These are phyloP conservation scores for Nemotelus pantherinus DNA, from an alignment of 2,888 invertebrate species.

Conservation along the genomic window DNA sequence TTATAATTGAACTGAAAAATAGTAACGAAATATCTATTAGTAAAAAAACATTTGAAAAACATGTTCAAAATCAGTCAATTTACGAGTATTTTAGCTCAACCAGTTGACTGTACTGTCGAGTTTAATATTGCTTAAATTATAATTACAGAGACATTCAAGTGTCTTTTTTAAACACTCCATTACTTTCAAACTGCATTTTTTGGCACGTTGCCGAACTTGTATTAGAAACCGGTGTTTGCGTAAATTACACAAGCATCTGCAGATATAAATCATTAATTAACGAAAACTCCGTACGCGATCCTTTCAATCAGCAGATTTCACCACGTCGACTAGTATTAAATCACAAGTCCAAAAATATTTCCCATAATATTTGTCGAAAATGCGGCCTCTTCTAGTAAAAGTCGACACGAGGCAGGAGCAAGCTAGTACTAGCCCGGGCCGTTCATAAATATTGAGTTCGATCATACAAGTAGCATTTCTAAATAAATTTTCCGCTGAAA, in stretches of 20 bases:
- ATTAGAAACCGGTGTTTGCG: no score
- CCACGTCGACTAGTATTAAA: background rate
- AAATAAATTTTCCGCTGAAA: constrained; percentile 15
- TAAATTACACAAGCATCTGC: no score
- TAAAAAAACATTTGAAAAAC: no score
- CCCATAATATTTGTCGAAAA: constrained; percentile 7
- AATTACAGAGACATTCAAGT: no score
- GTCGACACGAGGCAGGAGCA: background rate
- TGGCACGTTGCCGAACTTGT: no score
- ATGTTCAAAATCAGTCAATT: no score
- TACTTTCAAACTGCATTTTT: no score
- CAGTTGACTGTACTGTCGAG: no score
- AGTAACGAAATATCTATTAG: background rate
- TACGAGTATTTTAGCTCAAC: no score
- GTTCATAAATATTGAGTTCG: background rate
- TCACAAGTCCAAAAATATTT: background rate
- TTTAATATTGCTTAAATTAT: no score
- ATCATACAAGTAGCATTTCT: constrained; percentile 34
- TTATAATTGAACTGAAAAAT: constrained; percentile 30
- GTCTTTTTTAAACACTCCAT: no score
- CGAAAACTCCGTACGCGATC: background rate
- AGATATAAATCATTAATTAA: background rate
- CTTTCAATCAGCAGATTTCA: background rate
- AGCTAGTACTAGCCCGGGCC: background rate
- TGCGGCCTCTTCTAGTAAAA: background rate